Evolutionary conservation across 30 jellyfish, hydroid and myxozoan genomes (phyloP), one percentile per base, ranked within the genome.

Genomic region (Turritopsis rubra): DNA sequence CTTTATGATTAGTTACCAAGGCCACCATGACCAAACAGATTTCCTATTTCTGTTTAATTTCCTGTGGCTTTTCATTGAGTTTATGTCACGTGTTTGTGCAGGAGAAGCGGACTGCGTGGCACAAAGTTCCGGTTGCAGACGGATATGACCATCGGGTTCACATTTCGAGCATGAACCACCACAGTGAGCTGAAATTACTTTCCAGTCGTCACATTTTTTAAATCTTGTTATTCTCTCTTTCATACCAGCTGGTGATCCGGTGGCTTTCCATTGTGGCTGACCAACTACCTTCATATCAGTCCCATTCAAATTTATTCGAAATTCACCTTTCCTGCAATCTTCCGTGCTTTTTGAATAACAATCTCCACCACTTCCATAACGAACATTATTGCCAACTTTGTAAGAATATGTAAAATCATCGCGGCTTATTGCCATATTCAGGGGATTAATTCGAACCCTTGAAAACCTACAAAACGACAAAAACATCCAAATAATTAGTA

Each of bases 111-210:
- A 24, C 26, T 25, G 72, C 75, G 87, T 21, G 7, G 41, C 28
- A 73, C 98, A 91, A 28, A 86, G 29, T 52, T 91, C 95, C 1
- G 98, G 95, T 82, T 66, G 52, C 79, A 91, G 52, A 28, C 91
- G 91, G 26, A 91, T 91, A 52, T 81, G 86, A 13, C 82, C 96
- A 21, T 65, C 84, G 52, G 98, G 98, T 88, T 88, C 83, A 66
- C 98, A 91, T 71, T 87, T 89, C 17, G 98, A 85, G 82, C 98
- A 91, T 20, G 98, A 91, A 7, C 98, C 98, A 25, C 98, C 98
- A 73, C 98, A 91, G 27, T 87, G 88, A 13, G 98, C 98, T 1
- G 95, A 79, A 20, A 86, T 88, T 8, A 79, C 91, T 52, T 79
- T 88, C 20, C 81, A 65, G 28, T 87, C 90, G 1, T 93, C 84